Conservation (phyloP, 2,888 invertebrate genomes). For the Endomychus coccineus region DNA sequence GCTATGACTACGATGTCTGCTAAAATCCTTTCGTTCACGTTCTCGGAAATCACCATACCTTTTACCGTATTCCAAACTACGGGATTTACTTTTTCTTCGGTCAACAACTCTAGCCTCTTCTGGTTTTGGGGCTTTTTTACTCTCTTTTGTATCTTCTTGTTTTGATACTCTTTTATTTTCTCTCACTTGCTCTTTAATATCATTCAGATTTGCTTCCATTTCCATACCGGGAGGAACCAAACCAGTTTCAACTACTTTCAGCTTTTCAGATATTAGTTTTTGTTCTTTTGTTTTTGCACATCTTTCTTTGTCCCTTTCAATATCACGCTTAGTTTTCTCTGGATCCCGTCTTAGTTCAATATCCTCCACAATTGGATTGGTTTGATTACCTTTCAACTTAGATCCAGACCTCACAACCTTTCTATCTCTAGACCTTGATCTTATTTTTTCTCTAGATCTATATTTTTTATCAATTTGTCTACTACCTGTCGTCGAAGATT, state of each 20-base stretch:
- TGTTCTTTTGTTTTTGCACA: conserved; percentile 40
- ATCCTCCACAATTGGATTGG: conserved; percentile 9
- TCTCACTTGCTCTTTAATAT: conserved; percentile 10
- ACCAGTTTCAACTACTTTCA: conserved; percentile 43
- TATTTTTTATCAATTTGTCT: no score
- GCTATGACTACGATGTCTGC: no score
- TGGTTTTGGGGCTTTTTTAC: not conserved
- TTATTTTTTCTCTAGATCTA: conserved; percentile 7
- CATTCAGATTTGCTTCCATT: conserved; percentile 38
- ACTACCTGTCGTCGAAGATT: no score
- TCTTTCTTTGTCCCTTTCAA: conserved; percentile 40
- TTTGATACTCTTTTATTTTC: conserved; percentile 2
- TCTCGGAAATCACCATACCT: no score
- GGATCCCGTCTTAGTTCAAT: conserved; percentile 38
- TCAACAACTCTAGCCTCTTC: conserved; percentile 2
- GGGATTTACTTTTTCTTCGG: no score
- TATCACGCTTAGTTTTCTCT: conserved; percentile 41
- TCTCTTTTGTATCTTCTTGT: conserved; percentile 3
- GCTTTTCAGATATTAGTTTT: conserved; percentile 39
- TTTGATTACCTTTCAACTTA: conserved; percentile 11
- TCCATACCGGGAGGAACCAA: conserved; percentile 45
- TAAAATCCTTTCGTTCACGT: no score
- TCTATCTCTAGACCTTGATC: conserved; percentile 9
- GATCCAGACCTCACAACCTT: not conserved
- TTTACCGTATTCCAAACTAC: no score